These are phyloP conservation scores for Neoaliturus tenellus DNA, from an alignment of 2,888 invertebrate species.

Conservation along the genomic window DNA sequence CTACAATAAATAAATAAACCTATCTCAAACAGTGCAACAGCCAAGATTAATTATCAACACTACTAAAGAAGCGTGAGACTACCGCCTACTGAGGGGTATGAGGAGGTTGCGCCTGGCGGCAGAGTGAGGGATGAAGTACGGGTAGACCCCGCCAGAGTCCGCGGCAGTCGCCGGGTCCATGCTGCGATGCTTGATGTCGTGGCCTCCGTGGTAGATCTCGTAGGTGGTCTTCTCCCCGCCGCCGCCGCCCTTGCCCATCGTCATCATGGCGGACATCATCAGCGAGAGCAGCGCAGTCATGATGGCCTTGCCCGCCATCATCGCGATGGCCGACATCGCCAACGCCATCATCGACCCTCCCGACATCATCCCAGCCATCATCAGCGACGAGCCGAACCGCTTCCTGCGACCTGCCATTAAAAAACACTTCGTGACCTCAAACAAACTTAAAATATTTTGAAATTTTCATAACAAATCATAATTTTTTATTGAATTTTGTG, in stretches of 20 bases:
- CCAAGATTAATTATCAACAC: not conserved
- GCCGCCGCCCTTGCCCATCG: slow-evolving; percentile 62
- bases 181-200: slow-evolving; percentile 42
- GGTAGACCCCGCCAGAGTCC: slow-evolving; percentile 12
- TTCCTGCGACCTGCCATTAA: slow-evolving; percentile 58
- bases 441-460: too few relatives aligned
- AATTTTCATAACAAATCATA: too few relatives aligned
- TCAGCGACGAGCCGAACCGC: slow-evolving; percentile 60
- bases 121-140: not conserved
- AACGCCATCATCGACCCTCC: slow-evolving; percentile 63
- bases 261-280: slow-evolving; percentile 62
- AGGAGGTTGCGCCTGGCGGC: not conserved
- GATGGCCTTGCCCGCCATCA: slow-evolving; percentile 64
- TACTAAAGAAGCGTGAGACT: not conserved
- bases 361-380: slow-evolving; percentile 65
- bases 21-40: not conserved
- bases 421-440: too few relatives aligned
- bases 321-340: slow-evolving; percentile 63
- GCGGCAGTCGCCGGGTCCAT: not conserved
- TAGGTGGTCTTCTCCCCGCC: slow-evolving; percentile 79
- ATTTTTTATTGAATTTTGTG: too few relatives aligned
- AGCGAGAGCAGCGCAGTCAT: slow-evolving; percentile 64
- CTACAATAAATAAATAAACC: not conserved
- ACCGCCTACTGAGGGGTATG: slow-evolving; percentile 19
- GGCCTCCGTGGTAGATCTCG: slow-evolving; percentile 75